phyloP scores from a whole-genome alignment of 2,113 vertebrate genomes.

The Zeus faber region DNA sequence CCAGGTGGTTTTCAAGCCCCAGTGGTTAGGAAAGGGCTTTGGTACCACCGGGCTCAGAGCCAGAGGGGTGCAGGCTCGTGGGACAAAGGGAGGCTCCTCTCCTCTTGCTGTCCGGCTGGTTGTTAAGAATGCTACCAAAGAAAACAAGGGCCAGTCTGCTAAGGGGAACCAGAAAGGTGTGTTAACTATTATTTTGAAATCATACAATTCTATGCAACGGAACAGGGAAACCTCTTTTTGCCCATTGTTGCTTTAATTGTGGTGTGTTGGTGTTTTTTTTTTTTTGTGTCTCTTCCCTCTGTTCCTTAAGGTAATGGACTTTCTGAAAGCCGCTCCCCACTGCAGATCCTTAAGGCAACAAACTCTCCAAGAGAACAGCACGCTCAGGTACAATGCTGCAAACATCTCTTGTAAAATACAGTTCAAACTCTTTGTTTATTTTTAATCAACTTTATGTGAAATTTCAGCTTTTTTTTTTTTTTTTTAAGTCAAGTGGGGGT shows the following conservation, averaged over 20 bases:
- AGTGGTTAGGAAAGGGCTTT: slow-evolving; percentile 77
- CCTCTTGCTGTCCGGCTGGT: slow-evolving; percentile 57
- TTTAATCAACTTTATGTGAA: no score
- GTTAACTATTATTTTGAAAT: neutral
- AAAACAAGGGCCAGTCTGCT: slow-evolving; percentile 60
- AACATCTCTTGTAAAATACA: no score
- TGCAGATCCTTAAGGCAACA: slow-evolving; percentile 83
- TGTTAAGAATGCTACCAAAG: slow-evolving; percentile 51
- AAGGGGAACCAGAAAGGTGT: slow-evolving; percentile 72
- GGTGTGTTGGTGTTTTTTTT: neutral
- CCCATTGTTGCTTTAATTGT: neutral
- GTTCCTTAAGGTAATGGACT: slow-evolving; percentile 41
- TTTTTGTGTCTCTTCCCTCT: neutral
- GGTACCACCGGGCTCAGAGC: slow-evolving; percentile 59
- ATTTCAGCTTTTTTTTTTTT: no score
- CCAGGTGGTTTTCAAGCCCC: slow-evolving; percentile 76
- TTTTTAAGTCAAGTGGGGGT: no score
- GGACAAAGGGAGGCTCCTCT: slow-evolving; percentile 55
- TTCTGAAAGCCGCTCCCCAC: slow-evolving; percentile 79
- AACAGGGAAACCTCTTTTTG: neutral
- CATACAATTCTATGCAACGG: neutral
- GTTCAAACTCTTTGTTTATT: no score
- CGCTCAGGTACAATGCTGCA: slow-evolving; percentile 56
- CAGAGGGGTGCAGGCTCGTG: slow-evolving; percentile 48
- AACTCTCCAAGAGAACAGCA: slow-evolving; percentile 79